These are phyloP conservation scores for Sinhomidia bicolor DNA, from an alignment of 2,888 invertebrate species.

Conservation along the genomic window DNA sequence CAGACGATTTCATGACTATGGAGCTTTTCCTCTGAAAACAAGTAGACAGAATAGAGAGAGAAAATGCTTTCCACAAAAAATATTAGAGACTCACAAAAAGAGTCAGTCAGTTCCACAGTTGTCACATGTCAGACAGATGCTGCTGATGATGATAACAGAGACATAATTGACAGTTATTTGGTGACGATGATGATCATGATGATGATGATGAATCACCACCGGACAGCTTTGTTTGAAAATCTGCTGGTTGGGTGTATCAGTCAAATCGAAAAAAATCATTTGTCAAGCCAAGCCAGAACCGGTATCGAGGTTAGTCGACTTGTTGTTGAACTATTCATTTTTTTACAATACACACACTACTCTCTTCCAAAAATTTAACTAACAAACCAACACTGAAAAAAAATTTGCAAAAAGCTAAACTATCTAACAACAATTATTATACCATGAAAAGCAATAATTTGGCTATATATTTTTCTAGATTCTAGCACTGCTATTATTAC, in stretches of 20 bases:
- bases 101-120: constrained; percentile 34
- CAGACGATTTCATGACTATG: constrained; percentile 71
- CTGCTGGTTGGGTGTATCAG: constrained; percentile 27
- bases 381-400: constrained; percentile 22
- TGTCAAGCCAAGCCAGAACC: constrained; percentile 47
- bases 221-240: constrained; percentile 11
- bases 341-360: neutral
- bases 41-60: neutral
- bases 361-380: neutral
- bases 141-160: neutral
- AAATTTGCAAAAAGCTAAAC: neutral
- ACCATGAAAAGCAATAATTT: neutral
- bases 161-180: constrained; percentile 24
- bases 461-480: constrained; percentile 35
- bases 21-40: constrained; percentile 67
- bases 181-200: constrained; percentile 31
- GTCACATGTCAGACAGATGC: constrained; percentile 10
- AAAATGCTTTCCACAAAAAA: no score
- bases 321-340: neutral
- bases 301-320: constrained; percentile 71
- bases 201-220: constrained; percentile 29
- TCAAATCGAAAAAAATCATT: neutral
- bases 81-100: no score
- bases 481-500: constrained; percentile 44
- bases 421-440: neutral